phyloP scores from a whole-genome alignment of 2,888 invertebrate genomes.

The Phyllotreta striolata region DNA sequence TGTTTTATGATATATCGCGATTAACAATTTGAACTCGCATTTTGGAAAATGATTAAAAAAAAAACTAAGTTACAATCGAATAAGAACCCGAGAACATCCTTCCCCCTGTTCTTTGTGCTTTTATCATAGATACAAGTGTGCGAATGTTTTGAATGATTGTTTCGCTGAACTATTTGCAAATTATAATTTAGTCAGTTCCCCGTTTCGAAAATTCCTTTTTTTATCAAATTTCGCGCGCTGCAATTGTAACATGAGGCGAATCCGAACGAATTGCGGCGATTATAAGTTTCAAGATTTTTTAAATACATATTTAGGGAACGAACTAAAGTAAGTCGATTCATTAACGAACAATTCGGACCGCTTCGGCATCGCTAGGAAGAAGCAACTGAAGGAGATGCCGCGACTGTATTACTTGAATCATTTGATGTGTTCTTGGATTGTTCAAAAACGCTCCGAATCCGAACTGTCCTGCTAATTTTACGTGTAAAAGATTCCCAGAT shows the following conservation, averaged over 20 bases:
- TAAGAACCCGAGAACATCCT: constrained; percentile 23
- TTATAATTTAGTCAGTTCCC: constrained; percentile 15
- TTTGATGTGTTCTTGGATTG: constrained; percentile 55
- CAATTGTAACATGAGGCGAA: neutral
- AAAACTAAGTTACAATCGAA: constrained; percentile 2
- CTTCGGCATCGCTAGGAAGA: neutral
- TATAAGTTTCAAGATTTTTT: neutral
- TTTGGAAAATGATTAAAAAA: neutral
- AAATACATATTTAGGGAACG: constrained; percentile 13
- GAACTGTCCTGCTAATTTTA: constrained; percentile 13
- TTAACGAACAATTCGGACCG: neutral
- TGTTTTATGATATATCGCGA: no score
- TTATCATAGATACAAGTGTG: constrained; percentile 29
- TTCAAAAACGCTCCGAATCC: constrained; percentile 23
- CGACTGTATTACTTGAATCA: constrained; percentile 38
- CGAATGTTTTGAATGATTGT: constrained; percentile 29
- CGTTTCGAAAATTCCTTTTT: constrained; percentile 28
- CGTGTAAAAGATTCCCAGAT: constrained; percentile 25
- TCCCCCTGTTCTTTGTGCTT: constrained; percentile 32
- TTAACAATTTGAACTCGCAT: neutral
- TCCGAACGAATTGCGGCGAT: neutral
- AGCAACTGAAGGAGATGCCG: neutral
- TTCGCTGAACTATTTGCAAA: constrained; percentile 12
- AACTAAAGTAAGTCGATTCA: constrained; percentile 5
- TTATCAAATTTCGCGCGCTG: constrained; percentile 5